A percentile compares a stretch with the other conserved stretches of the same genome.
phyloP scores from a whole-genome alignment of 2,797 vertebrate genomes.

The Galaxias olidus region DNA sequence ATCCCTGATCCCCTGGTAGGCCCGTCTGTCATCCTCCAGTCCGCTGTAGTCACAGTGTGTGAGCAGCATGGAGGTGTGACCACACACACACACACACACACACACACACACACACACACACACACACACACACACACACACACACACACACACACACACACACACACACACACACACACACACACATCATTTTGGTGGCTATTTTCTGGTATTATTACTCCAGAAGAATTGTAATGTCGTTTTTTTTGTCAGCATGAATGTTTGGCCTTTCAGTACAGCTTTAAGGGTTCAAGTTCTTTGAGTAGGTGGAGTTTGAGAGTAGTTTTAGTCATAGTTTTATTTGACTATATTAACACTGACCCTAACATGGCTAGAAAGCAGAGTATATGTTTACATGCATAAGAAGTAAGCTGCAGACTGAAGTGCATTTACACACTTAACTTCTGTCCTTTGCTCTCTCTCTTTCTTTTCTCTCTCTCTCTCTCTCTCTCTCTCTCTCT shows the following conservation, averaged over 20 bases:
- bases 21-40: constrained; percentile 31
- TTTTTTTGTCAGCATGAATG: too few relatives aligned
- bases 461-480: background rate
- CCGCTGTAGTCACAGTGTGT: constrained; percentile 4
- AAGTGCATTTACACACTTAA: background rate
- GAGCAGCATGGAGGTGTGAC: background rate
- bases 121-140: constrained; percentile 8
- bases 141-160: constrained; percentile 9
- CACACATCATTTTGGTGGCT: background rate
- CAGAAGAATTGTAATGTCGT: too few relatives aligned
- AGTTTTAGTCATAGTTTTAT: too few relatives aligned
- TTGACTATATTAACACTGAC: too few relatives aligned
- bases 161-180: too few relatives aligned
- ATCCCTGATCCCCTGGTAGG: constrained; percentile 33
- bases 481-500: background rate
- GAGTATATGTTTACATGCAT: too few relatives aligned
- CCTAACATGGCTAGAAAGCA: too few relatives aligned
- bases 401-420: background rate
- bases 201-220: too few relatives aligned
- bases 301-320: too few relatives aligned
- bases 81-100: constrained; percentile 9
- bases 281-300: too few relatives aligned
- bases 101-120: constrained; percentile 8
- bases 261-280: too few relatives aligned
- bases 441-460: background rate